Evolutionary conservation across 2,113 vertebrate genomes (phyloP).

Genomic region (Dolichotis patagonum): DNA sequence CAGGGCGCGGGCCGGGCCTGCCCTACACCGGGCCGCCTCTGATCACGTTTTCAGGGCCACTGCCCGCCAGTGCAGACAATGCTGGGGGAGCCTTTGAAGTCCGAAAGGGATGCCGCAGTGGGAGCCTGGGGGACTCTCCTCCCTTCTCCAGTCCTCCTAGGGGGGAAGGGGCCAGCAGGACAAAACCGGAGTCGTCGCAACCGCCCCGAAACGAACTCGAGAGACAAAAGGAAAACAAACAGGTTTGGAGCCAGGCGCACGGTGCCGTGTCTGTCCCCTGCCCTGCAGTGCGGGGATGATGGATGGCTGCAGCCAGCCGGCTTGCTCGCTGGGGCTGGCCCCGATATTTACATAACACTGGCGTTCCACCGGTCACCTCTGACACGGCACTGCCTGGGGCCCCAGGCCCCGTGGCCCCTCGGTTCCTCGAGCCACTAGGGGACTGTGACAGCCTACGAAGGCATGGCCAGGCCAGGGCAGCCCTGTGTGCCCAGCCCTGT

Average conservation of each 20-base stretch:
- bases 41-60: slow-evolving; percentile 96
- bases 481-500: neutral
- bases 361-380: slow-evolving; percentile 91
- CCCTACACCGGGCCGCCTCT: slow-evolving; percentile 98
- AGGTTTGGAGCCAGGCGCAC: slow-evolving; percentile 95
- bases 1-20: slow-evolving; percentile 92
- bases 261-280: slow-evolving; percentile 92
- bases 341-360: slow-evolving; percentile 98
- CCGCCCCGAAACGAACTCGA: slow-evolving; percentile 87
- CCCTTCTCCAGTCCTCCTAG: slow-evolving; percentile 62
- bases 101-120: slow-evolving; percentile 90
- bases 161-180: slow-evolving; percentile 71
- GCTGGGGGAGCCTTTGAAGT: slow-evolving; percentile 96
- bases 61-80: slow-evolving; percentile 95
- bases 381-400: slow-evolving; percentile 83
- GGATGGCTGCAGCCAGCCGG: slow-evolving; percentile 94
- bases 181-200: slow-evolving; percentile 91
- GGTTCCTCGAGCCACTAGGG: slow-evolving; percentile 61
- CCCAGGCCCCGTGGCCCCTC: slow-evolving; percentile 80
- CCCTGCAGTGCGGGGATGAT: slow-evolving; percentile 91
- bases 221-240: slow-evolving; percentile 97
- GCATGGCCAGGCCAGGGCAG: neutral
- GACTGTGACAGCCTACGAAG: slow-evolving; percentile 44
- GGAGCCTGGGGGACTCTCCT: slow-evolving; percentile 77
- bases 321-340: slow-evolving; percentile 85